phyloP scores from a whole-genome alignment of 1,140 invertebrate species.

The Acromyrmex echinatior region DNA sequence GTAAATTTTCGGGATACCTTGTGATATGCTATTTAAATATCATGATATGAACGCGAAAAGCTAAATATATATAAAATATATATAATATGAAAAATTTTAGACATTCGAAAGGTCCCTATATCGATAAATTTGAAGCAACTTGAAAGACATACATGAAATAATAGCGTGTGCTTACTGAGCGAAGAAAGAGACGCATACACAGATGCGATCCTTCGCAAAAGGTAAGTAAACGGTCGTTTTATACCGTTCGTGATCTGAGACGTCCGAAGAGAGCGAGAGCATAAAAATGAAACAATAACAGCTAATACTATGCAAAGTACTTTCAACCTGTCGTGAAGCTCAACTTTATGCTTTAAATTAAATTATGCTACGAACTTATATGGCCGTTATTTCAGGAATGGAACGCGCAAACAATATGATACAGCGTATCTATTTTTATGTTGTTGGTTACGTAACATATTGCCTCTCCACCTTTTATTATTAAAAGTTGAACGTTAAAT shows the following conservation, averaged over 20 bases:
- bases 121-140: background rate
- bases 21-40: background rate
- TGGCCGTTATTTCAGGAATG: constrained; percentile 33
- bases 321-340: constrained; percentile 37
- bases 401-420: constrained; percentile 11
- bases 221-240: background rate
- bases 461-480: constrained; percentile 11
- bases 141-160: background rate
- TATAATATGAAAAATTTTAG: background rate
- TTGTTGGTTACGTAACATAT: constrained; percentile 15
- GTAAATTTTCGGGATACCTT: background rate
- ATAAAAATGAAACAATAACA: constrained; percentile 51
- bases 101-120: background rate
- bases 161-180: background rate
- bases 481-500: constrained; percentile 20
- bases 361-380: constrained; percentile 28
- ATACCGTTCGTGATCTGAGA: background rate
- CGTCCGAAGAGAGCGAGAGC: background rate
- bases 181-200: background rate
- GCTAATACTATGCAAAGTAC: constrained; percentile 42
- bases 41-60: background rate
- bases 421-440: constrained; percentile 33
- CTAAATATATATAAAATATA: background rate
- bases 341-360: constrained; percentile 42
- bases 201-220: background rate